Conservation (phyloP, 2,888 invertebrate species). For the Ochropleura plecta region DNA sequence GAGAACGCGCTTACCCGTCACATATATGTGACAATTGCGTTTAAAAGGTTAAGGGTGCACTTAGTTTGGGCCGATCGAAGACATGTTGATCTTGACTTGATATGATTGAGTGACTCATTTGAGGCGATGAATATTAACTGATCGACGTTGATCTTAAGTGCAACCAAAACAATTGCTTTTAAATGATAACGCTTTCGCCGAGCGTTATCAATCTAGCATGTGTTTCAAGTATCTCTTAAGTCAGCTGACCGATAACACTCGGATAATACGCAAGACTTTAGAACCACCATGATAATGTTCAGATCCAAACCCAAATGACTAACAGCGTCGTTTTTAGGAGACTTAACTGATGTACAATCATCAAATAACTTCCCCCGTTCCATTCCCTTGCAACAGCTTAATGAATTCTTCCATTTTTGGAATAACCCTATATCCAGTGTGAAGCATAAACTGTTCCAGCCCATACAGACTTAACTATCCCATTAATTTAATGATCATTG, state of each 20-base stretch:
- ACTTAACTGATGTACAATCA: not conserved
- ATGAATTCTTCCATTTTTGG: constrained; percentile 12
- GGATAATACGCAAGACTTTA: constrained; percentile 10
- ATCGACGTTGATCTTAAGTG: not conserved
- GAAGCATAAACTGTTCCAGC: constrained; percentile 27
- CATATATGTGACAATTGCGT: too few species aligned
- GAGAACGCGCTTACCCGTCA: too few species aligned
- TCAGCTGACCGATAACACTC: constrained; percentile 33
- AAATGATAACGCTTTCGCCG: not conserved
- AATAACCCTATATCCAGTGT: constrained; percentile 9
- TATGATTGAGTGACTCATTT: not conserved
- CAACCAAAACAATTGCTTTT: not conserved
- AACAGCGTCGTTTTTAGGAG: not conserved
- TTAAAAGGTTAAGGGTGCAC: not conserved
- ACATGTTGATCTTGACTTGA: not conserved
- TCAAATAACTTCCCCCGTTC: too few species aligned
- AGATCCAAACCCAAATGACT: not conserved
- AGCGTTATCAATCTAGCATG: constrained; percentile 21
- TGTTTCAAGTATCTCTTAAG: constrained; percentile 32
- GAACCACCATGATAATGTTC: not conserved
- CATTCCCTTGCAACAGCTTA: not conserved
- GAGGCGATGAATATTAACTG: not conserved
- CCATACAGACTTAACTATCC: constrained; percentile 31
- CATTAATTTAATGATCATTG: constrained; percentile 60
- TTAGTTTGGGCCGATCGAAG: too few species aligned